These are phyloP conservation scores for Drosophila tropicalis DNA, from an alignment of 1,140 invertebrate species.

Conservation along the genomic window DNA sequence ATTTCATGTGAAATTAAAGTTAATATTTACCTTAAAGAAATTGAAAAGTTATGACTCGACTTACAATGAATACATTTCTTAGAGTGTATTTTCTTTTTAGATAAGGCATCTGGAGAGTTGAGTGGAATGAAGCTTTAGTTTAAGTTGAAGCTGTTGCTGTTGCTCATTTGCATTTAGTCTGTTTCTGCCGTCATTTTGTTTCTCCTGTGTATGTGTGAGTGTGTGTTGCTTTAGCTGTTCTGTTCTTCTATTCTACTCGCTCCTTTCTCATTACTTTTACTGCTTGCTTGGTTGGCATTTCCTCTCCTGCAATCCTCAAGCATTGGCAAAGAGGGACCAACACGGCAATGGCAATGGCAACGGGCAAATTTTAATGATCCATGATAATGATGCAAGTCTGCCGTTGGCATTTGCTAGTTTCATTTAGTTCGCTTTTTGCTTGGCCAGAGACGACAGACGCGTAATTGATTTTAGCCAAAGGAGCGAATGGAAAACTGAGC, in stretches of 20 bases:
- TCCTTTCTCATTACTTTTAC: constrained; percentile 20
- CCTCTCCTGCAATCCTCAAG: constrained; percentile 26
- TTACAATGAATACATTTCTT: constrained; percentile 9
- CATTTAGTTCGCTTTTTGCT: constrained; percentile 44
- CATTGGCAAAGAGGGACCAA: constrained; percentile 14
- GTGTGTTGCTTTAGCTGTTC: constrained; percentile 17
- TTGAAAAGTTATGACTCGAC: too few species aligned
- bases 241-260: neutral
- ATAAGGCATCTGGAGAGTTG: neutral
- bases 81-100: constrained; percentile 21
- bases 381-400: constrained; percentile 72
- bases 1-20: too few species aligned
- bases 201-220: constrained; percentile 6
- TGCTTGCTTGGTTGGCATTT: constrained; percentile 56
- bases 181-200: constrained; percentile 41
- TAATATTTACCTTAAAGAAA: too few species aligned
- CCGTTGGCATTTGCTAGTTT: constrained; percentile 55
- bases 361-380: constrained; percentile 76
- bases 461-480: constrained; percentile 57
- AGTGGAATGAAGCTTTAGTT: constrained; percentile 6
- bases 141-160: constrained; percentile 34
- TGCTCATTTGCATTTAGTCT: constrained; percentile 77
- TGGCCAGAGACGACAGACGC: constrained; percentile 23
- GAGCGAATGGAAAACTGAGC: neutral
- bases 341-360: constrained; percentile 37